Base-by-base conservation (phyloP, 1,140 invertebrate genomes). In the Pygmarrhopalites habei region DNA sequence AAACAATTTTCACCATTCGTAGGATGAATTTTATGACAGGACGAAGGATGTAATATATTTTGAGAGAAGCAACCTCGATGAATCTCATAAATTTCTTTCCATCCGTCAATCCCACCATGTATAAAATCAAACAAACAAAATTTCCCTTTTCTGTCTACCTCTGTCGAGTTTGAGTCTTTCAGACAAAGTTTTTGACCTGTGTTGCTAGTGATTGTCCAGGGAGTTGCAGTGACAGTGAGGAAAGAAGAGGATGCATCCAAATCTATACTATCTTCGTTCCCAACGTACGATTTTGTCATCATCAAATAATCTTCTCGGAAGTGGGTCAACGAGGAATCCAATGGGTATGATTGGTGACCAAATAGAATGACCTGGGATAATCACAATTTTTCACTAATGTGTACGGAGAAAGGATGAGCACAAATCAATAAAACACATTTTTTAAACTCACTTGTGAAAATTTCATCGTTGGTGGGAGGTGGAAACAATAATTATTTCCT, bases 291-390 rank as follows among this genome's bases (percentile, higher is more conserved):
- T 7, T 35, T 29, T 5, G 49, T 55, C 32, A 53, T 53, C 17
- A 59, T 49, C 0, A 21, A 17, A 26, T 44, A 60, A 15, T 35
- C 19, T 15, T 58, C 47, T 10, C 41, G 5, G 41, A 64, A 64
- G 12, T 59, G 56, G 10, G 43, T 55, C 2, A 64, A n/a, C 15
- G 57, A 43, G 2, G 56, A 12, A 17, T 64, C 32, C 25, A 64
- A 64, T 5, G 57, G 57, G n/a, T 52, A 64, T 44, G 49, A 32
- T 10, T 56, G 62, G 39, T 59, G 41, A 1, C 62, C 62, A 14
- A 53, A 53, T 2, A 60, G 35, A 21, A 64, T 59, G 1, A 32
- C 46, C 44, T 64, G 62, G 2, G 30, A 30, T 23, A 64, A 3
- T 25, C 41, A 19, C 25, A 35, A 12, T n/a, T 19, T 26, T 2